Percentiles rank a stretch among this genome's conserved stretches.
Evolutionary conservation across 92 coral and sea anemone genomes (phyloP).

Genomic region (Siderastrea radians): DNA sequence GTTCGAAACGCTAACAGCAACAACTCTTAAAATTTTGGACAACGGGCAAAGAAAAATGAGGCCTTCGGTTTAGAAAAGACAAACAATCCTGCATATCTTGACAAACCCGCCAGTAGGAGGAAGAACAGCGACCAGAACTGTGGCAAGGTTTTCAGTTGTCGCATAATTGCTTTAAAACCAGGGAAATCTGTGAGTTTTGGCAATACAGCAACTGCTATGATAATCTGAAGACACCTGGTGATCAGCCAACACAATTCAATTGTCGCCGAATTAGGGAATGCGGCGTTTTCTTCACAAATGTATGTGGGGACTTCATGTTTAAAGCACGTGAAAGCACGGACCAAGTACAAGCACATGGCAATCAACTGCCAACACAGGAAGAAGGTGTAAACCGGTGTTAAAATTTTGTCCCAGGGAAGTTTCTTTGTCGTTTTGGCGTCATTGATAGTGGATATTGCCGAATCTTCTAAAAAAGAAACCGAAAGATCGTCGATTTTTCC

Average conservation of each 20-base stretch:
- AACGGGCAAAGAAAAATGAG: background rate
- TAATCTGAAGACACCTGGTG: background rate
- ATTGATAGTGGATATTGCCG: background rate
- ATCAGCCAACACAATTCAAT: background rate
- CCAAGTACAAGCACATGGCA: constrained; percentile 8
- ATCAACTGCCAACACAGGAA: constrained; percentile 15
- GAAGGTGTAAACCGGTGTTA: background rate
- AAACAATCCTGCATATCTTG: background rate
- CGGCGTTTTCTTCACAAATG: constrained; percentile 10
- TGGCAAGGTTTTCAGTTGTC: no score
- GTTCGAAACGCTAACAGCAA: background rate
- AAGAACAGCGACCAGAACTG: background rate
- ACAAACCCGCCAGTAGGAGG: background rate
- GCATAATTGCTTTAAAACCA: background rate
- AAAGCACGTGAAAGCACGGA: constrained; percentile 1
- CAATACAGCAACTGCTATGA: background rate
- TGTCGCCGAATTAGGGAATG: background rate
- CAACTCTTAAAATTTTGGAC: background rate
- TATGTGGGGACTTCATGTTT: background rate
- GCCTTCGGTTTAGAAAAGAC: background rate
- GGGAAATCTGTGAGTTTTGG: background rate
- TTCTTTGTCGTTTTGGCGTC: background rate
- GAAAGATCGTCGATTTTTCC: background rate
- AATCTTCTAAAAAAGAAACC: background rate
- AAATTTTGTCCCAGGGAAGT: background rate